phyloP scores from a whole-genome alignment of 1,140 invertebrate species.

The Portunus trituberculatus region DNA sequence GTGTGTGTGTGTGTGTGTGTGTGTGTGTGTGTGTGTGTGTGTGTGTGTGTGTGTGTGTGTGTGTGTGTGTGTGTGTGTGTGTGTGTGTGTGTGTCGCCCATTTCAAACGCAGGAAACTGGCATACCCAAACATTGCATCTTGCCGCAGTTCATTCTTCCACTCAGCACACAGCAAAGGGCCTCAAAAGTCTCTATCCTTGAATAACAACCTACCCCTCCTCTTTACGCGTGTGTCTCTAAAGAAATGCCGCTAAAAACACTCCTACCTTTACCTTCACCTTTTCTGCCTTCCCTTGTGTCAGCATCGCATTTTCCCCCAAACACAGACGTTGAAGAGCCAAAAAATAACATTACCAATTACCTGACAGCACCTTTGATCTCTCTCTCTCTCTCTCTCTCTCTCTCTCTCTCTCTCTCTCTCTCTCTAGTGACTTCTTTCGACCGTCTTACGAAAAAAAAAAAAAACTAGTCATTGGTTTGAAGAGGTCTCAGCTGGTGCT shows the following conservation, averaged over 20 bases:
- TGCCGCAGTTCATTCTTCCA: neutral
- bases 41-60: no score
- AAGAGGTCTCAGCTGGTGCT: no score
- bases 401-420: neutral
- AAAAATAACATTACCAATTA: neutral
- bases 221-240: neutral
- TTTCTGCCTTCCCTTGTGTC: neutral
- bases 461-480: no score
- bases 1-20: no score
- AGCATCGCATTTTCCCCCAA: neutral
- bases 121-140: neutral
- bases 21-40: no score
- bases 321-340: neutral
- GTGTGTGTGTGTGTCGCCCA: neutral
- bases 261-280: neutral
- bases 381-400: neutral
- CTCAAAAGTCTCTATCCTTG: neutral
- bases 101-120: neutral
- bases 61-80: no score
- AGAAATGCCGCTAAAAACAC: neutral
- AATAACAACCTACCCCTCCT: neutral
- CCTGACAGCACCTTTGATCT: neutral
- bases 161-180: neutral
- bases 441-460: no score
- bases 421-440: neutral